Conservation (phyloP, 2,888 invertebrate species). For the Pachymerium ferrugineum region DNA sequence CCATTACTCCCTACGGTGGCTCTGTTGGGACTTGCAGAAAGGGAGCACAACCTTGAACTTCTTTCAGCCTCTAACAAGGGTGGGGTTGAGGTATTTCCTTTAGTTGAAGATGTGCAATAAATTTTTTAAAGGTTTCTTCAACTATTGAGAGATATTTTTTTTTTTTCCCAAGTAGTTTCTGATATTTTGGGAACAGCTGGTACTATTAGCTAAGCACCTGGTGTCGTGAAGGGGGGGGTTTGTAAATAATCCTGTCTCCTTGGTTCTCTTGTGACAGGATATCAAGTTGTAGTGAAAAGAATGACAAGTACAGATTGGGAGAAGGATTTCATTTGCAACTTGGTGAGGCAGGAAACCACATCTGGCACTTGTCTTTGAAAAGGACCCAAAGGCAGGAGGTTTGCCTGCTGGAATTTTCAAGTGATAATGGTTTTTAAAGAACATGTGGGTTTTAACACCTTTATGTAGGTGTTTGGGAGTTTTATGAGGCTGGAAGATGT, state of each 20-base stretch:
- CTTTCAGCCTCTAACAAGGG: not conserved
- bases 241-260: not conserved
- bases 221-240: not conserved
- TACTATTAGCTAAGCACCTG: not conserved
- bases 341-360: not conserved
- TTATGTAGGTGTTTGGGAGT: too few relatives aligned
- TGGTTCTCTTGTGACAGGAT: not conserved
- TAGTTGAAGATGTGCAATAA: not conserved
- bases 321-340: not conserved
- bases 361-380: not conserved
- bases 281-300: not conserved
- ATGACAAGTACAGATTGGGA: not conserved
- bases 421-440: too few relatives aligned
- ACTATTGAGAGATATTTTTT: too few relatives aligned
- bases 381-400: not conserved
- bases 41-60: conserved; percentile 4
- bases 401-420: too few relatives aligned
- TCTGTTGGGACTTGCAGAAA: not conserved
- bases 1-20: conserved; percentile 7
- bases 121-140: not conserved
- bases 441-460: too few relatives aligned
- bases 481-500: too few relatives aligned
- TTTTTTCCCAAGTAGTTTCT: too few relatives aligned
- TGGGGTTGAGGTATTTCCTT: conserved; percentile 7
- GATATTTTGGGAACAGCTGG: not conserved